phyloP scores from a whole-genome alignment of 2,113 vertebrate species.

The Sylvietta virens region DNA sequence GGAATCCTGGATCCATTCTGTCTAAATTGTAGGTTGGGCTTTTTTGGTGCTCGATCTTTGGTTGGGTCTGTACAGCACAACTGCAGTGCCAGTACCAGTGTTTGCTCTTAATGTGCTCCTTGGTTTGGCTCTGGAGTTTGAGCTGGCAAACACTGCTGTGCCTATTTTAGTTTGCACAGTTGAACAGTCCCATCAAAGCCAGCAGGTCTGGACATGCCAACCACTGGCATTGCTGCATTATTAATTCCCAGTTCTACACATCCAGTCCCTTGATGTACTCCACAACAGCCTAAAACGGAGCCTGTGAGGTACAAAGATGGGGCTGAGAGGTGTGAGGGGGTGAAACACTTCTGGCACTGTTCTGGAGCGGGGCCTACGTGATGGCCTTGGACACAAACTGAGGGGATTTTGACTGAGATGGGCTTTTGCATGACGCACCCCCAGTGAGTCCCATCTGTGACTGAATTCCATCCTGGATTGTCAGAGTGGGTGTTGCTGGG shows the following conservation, averaged over 20 bases:
- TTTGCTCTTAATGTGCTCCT: not conserved
- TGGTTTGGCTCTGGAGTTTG: not conserved
- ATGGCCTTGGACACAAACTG: slow-evolving; percentile 5
- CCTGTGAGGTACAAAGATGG: not conserved
- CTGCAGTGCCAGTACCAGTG: not conserved
- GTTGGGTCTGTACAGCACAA: not conserved
- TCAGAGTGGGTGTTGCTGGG: not conserved
- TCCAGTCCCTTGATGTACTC: not conserved
- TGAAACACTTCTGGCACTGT: not conserved
- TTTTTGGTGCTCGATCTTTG: not conserved
- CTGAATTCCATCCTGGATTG: slow-evolving; percentile 41
- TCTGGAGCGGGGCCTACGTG: not conserved
- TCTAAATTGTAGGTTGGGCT: not conserved
- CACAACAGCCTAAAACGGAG: not conserved
- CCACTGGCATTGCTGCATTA: not conserved
- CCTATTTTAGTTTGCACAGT: not conserved
- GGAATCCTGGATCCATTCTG: not conserved
- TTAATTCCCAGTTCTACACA: not conserved
- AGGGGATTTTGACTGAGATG: not conserved
- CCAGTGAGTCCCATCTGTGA: slow-evolving; percentile 50
- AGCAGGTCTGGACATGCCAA: not conserved
- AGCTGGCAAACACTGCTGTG: not conserved
- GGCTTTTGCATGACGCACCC: not conserved
- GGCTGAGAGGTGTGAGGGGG: not conserved
- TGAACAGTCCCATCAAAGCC: not conserved